These are phyloP conservation scores for Passerina amoena DNA, from an alignment of 2,113 vertebrate genomes.

Conservation along the genomic window DNA sequence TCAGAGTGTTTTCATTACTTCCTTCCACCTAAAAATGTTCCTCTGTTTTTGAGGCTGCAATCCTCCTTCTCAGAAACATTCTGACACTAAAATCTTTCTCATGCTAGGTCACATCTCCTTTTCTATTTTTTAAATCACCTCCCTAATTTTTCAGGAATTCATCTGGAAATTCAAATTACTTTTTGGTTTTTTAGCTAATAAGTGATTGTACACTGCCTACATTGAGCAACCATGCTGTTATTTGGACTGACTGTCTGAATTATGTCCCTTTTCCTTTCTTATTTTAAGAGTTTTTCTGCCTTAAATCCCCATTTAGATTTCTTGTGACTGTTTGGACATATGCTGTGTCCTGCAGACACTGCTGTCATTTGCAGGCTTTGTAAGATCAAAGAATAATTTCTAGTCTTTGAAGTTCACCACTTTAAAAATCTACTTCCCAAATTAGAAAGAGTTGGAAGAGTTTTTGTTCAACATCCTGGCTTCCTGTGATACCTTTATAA, in stretches of 20 bases:
- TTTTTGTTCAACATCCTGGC: not conserved
- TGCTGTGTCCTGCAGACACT: not conserved
- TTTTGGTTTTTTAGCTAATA: not conserved
- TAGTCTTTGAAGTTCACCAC: constrained; percentile 27
- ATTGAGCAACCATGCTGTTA: not conserved
- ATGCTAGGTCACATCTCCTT: not conserved
- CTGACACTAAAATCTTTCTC: not conserved
- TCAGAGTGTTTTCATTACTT: constrained; percentile 28
- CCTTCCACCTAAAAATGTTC: constrained; percentile 15
- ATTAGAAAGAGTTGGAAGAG: not conserved
- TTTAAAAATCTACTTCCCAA: constrained; percentile 1
- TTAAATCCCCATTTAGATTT: not conserved
- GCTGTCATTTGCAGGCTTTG: not conserved
- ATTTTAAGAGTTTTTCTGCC: not conserved
- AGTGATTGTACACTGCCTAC: not conserved
- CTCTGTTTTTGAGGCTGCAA: not conserved
- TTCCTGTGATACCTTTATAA: not conserved
- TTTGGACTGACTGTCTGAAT: not conserved
- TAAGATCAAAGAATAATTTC: constrained; percentile 11
- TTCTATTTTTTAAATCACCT: not conserved
- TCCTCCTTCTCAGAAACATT: not conserved
- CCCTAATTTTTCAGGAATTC: not conserved
- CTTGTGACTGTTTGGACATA: not conserved
- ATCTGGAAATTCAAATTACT: not conserved
- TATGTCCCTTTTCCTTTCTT: not conserved